Percentiles rank a stretch among this genome's conserved stretches.
These are phyloP conservation scores for Nothobranchius furzeri DNA, from an alignment of 2,113 vertebrate species.

Conservation along the genomic window DNA sequence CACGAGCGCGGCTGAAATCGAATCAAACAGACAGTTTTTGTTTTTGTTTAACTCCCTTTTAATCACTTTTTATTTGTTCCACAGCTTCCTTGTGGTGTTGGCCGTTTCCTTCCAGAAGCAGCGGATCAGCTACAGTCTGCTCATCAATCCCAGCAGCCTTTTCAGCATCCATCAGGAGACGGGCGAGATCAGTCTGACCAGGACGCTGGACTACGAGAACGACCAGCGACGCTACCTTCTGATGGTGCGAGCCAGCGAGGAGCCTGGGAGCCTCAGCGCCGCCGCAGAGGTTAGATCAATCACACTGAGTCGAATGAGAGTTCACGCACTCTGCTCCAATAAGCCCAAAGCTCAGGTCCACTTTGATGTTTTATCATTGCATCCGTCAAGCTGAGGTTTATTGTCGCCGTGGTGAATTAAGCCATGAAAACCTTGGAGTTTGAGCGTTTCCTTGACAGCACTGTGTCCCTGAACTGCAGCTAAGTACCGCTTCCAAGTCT, in stretches of 20 bases:
- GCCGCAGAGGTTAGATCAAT: slow-evolving; percentile 81
- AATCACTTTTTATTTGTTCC: slow-evolving; percentile 27
- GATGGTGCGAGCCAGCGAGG: slow-evolving; percentile 83
- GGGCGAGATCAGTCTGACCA: slow-evolving; percentile 84
- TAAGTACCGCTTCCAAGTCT: too few relatives aligned
- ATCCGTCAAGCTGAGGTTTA: slow-evolving; percentile 15
- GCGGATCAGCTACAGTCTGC: slow-evolving; percentile 83
- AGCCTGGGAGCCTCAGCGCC: slow-evolving; percentile 77
- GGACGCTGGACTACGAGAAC: slow-evolving; percentile 84
- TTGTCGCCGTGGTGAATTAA: slow-evolving; percentile 10
- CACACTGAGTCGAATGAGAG: slow-evolving; percentile 7
- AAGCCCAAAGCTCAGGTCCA: slow-evolving; percentile 13
- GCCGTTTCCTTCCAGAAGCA: slow-evolving; percentile 87
- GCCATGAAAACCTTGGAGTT: neutral
- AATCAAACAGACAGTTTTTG: slow-evolving; percentile 8
- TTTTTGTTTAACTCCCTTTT: neutral
- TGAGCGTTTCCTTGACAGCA: too few relatives aligned
- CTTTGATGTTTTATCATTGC: slow-evolving; percentile 18
- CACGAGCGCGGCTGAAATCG: slow-evolving; percentile 22
- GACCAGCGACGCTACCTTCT: slow-evolving; percentile 85
- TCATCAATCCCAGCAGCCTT: slow-evolving; percentile 86
- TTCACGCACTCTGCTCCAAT: slow-evolving; percentile 8
- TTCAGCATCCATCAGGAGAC: slow-evolving; percentile 80
- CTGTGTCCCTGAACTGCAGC: too few relatives aligned
- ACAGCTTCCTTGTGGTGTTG: slow-evolving; percentile 83